Base-by-base conservation (phyloP, 2,888 invertebrate species). In the Nemotelus pantherinus region DNA sequence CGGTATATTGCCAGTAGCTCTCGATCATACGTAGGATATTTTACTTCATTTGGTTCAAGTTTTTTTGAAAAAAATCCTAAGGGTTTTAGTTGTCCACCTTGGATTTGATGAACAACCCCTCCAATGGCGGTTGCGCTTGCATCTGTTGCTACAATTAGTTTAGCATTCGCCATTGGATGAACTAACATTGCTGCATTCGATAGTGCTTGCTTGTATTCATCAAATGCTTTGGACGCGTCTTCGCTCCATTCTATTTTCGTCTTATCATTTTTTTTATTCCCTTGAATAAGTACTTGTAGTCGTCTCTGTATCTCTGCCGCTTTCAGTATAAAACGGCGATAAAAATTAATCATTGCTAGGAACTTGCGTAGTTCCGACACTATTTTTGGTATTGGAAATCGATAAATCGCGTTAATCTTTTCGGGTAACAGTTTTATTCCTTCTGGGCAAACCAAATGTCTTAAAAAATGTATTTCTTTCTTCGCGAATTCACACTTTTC, bases 391-490 rank as follows among this genome's bases (percentile, higher is more conserved):
- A 25, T 57, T 25, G 57, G 57, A 9, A 57, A 57, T 25, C 10
- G 57, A 3, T 25, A 25, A 25, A 57, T 57, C 3, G 57, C 57
- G 10, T 57, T 25, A 25, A 57, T 25, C 10, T 57, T 57, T 6
- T 57, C 57, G 10, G 57, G 57, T 7, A 57, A 41, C 5, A 10
- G 53, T 10, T 48, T 60, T 63, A 43, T 39, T 48, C 6, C 5
- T 53, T 10, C 71, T 58, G 57, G 72, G 79, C 9, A 39, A 77
- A 63, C 53, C 84, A 84, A 1, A 39, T 63, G 9, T 79, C 85
- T 83, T 80, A 25, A 25, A 25, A 25, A 25, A 25, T 25, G 0
- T 25, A 25, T 25, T 25, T 25, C 25, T 25, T 25, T 25, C 25
- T 25, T 25, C 25, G 25, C 25, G 25, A 25, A 25, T 25, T 25